phyloP scores from a whole-genome alignment of 2,888 invertebrate genomes.

The Hirudinaria manillensis region DNA sequence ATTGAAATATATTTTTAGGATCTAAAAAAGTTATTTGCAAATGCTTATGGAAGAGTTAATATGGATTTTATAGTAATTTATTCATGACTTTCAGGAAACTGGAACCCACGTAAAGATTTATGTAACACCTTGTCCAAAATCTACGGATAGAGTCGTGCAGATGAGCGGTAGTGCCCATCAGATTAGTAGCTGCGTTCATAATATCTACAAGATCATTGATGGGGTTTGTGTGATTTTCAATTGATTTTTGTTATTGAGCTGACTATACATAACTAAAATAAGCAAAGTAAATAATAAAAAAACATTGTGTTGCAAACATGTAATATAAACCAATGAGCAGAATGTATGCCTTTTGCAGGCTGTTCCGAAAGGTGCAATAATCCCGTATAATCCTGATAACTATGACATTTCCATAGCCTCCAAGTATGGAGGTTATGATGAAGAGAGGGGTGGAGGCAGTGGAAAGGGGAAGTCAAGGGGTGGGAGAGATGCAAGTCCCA shows the following conservation, averaged over 20 bases:
- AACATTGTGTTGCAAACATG: too few relatives aligned
- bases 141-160: conserved; percentile 77
- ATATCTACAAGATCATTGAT: conserved; percentile 30
- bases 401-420: conserved; percentile 25
- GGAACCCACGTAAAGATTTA: conserved; percentile 79
- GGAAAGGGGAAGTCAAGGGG: conserved; percentile 25
- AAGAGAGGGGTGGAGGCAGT: conserved; percentile 28
- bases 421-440: conserved; percentile 33
- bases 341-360: conserved; percentile 20
- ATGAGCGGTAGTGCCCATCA: conserved; percentile 64
- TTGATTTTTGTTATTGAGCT: not conserved
- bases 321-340: too few relatives aligned
- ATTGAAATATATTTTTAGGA: too few relatives aligned
- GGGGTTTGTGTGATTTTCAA: conserved; percentile 7
- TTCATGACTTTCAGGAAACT: conserved; percentile 67
- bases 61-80: not conserved
- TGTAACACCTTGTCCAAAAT: conserved; percentile 83
- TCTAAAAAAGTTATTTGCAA: too few relatives aligned
- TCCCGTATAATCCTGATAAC: conserved; percentile 33
- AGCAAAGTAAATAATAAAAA: too few relatives aligned
- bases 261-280: not conserved
- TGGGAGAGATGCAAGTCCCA: not conserved
- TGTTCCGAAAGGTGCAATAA: conserved; percentile 21
- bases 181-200: conserved; percentile 29
- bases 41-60: not conserved